Conservation (phyloP, 2,888 invertebrate genomes). For the Mesorhabditis belari region DNA sequence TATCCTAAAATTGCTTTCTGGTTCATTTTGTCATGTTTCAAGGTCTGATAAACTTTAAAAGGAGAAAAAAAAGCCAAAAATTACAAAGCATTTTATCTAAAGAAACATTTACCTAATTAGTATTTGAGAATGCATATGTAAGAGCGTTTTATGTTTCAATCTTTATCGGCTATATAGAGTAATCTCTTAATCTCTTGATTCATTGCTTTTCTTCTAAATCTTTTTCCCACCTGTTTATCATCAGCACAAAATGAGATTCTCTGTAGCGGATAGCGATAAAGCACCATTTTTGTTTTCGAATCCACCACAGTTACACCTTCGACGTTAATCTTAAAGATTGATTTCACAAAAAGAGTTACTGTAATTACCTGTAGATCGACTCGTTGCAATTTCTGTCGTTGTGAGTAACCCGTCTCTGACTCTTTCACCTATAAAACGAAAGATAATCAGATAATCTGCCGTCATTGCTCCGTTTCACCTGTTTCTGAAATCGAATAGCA, state of each 20-base stretch:
- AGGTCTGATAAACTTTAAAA: background rate
- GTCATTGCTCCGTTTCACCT: slow-evolving; percentile 22
- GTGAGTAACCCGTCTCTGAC: slow-evolving; percentile 68
- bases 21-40: slow-evolving; percentile 1
- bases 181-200: background rate
- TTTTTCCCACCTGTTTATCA: slow-evolving; percentile 68
- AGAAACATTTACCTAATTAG: too few species aligned
- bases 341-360: slow-evolving; percentile 77
- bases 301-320: slow-evolving; percentile 91
- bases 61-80: background rate
- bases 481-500: slow-evolving; percentile 63
- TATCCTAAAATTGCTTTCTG: slow-evolving; percentile 64
- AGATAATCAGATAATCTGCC: background rate
- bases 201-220: slow-evolving; percentile 52
- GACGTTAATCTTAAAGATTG: slow-evolving; percentile 81
- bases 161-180: too few species aligned
- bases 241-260: slow-evolving; percentile 98
- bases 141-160: too few species aligned
- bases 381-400: slow-evolving; percentile 72
- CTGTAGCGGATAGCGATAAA: slow-evolving; percentile 90
- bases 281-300: slow-evolving; percentile 64
- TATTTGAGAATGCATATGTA: too few species aligned
- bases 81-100: slow-evolving; percentile 1
- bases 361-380: slow-evolving; percentile 89
- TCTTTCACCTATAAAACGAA: slow-evolving; percentile 80